Evolutionary conservation across 2,113 vertebrate genomes (phyloP).

Genomic region (Colius striatus): DNA sequence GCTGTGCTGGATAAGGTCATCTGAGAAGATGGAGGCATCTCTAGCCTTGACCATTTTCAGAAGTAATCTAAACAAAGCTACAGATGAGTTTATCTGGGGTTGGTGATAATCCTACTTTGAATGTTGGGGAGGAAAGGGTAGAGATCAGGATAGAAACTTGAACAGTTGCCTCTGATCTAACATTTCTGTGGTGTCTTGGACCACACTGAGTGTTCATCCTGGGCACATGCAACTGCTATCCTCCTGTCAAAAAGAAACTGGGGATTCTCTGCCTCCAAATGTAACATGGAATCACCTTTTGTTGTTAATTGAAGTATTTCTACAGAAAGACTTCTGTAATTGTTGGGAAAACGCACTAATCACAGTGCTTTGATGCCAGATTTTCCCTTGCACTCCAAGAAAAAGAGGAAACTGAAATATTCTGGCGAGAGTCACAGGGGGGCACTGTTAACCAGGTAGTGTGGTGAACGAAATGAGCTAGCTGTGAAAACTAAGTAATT

Average conservation of each 20-base stretch:
- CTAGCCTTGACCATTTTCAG: not conserved
- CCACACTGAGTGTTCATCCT: not conserved
- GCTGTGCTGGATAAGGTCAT: not conserved
- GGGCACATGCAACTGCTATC: not conserved
- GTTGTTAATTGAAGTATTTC: not conserved
- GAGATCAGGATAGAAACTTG: not conserved
- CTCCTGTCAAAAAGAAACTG: not conserved
- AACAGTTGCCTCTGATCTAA: not conserved
- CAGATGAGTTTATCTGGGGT: not conserved
- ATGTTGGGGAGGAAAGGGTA: not conserved
- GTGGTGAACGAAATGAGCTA: fast-evolving
- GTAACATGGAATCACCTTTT: not conserved
- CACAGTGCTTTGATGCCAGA: not conserved
- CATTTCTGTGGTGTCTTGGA: not conserved
- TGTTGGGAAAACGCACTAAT: not conserved
- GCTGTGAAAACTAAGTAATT: not conserved
- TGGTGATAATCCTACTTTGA: not conserved
- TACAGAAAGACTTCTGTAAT: not conserved
- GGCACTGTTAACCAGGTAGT: not conserved
- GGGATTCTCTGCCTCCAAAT: not conserved
- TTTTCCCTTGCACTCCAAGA: not conserved
- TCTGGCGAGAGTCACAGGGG: not conserved
- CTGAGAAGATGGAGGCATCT: not conserved
- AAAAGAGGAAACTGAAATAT: not conserved
- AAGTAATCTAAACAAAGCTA: not conserved